Evolutionary conservation across 1,140 invertebrate genomes (phyloP).

Genomic region (Monochamus saltuarius): DNA sequence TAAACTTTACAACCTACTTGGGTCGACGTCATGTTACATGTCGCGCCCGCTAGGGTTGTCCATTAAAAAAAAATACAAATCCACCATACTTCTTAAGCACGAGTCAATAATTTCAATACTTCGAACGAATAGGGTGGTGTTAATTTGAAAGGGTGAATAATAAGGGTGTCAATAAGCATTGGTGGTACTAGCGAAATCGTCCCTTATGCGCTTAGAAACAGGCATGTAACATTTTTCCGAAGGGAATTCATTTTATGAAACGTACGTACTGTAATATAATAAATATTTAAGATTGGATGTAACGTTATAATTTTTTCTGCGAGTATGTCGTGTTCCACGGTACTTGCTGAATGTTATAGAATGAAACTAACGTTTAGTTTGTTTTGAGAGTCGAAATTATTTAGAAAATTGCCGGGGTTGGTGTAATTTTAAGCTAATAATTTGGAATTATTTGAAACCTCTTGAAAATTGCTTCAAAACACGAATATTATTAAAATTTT

Average conservation of each 20-base stretch:
- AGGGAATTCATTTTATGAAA: neutral
- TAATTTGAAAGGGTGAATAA: slow-evolving; percentile 2
- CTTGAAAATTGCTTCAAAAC: slow-evolving; percentile 31
- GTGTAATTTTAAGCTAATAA: slow-evolving; percentile 21
- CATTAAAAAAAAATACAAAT: too few species aligned
- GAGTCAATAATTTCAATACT: too few species aligned
- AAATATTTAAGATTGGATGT: neutral
- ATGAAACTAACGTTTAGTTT: slow-evolving; percentile 17
- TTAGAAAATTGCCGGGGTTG: slow-evolving; percentile 22
- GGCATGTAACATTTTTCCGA: neutral
- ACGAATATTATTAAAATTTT: slow-evolving; percentile 36
- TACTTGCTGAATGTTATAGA: slow-evolving; percentile 8
- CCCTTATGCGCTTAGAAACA: neutral
- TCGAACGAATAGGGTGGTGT: too few species aligned
- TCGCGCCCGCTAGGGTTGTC: too few species aligned
- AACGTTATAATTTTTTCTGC: neutral
- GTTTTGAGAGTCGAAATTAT: slow-evolving; percentile 15
- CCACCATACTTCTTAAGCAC: too few species aligned
- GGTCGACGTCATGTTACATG: too few species aligned
- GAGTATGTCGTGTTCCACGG: slow-evolving; percentile 11
- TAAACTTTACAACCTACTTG: too few species aligned
- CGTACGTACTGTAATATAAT: neutral
- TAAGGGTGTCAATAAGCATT: slow-evolving; percentile 12
- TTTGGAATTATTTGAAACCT: slow-evolving; percentile 24
- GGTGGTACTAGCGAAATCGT: slow-evolving; percentile 10